Percentiles rank a stretch among this genome's conserved stretches.
These are phyloP conservation scores for Drosophila nigromelanica DNA, from an alignment of 1,140 invertebrate species.

Conservation along the genomic window DNA sequence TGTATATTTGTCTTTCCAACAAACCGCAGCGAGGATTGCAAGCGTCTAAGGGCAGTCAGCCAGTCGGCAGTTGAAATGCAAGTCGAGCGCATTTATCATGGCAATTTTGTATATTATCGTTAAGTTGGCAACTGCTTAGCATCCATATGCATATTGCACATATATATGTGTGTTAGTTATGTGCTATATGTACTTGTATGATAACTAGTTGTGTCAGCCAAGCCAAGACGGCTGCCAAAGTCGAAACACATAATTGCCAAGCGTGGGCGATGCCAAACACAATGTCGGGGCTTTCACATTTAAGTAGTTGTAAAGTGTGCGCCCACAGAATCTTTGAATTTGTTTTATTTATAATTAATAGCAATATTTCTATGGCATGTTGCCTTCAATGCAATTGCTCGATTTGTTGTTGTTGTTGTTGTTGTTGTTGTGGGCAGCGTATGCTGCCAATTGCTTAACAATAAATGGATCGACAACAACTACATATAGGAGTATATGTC, in stretches of 20 bases:
- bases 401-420: conserved; percentile 25
- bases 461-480: conserved; percentile 52
- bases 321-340: conserved; percentile 60
- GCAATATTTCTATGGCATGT: conserved; percentile 50
- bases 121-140: conserved; percentile 48
- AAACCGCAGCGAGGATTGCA: conserved; percentile 18
- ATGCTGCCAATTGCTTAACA: conserved; percentile 51
- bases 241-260: conserved; percentile 61
- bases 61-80: conserved; percentile 15
- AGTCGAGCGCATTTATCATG: conserved; percentile 29
- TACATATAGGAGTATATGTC: conserved; percentile 7
- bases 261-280: conserved; percentile 39
- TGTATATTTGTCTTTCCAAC: conserved; percentile 25
- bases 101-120: conserved; percentile 26
- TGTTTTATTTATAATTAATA: conserved; percentile 65
- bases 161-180: conserved; percentile 2
- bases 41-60: conserved; percentile 26
- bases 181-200: conserved; percentile 3
- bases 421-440: conserved; percentile 42
- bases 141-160: conserved; percentile 12
- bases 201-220: conserved; percentile 21
- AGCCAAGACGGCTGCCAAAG: conserved; percentile 52
- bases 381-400: conserved; percentile 43
- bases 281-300: conserved; percentile 48
- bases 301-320: conserved; percentile 32